Conservation (phyloP, 2,113 vertebrate genomes). For the Limnothrissa miodon region DNA sequence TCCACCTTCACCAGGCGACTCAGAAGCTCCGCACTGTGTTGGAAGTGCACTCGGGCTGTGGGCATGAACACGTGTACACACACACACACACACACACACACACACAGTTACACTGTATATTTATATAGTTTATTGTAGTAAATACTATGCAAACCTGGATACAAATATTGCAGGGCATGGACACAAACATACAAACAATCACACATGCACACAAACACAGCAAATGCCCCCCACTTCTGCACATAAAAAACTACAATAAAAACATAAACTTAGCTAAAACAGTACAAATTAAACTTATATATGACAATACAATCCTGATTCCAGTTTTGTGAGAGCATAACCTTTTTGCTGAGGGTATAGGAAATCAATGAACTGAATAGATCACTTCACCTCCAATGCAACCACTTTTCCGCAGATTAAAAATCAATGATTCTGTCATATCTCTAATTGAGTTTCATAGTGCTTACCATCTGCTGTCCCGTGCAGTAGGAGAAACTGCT, state of each 20-base stretch:
- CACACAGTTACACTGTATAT: neutral
- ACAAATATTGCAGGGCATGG: no score
- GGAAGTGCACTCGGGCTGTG: slow-evolving; percentile 77
- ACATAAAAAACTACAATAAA: neutral
- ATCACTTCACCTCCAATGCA: neutral
- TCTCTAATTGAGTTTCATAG: neutral
- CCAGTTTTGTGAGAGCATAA: neutral
- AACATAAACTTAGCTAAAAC: neutral
- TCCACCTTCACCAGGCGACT: slow-evolving; percentile 73
- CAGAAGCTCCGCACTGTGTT: slow-evolving; percentile 79
- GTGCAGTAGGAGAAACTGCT: slow-evolving; percentile 75
- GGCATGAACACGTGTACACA: no score
- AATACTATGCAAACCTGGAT: no score
- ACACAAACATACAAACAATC: no score
- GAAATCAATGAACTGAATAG: neutral
- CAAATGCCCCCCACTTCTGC: no score
- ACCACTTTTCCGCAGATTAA: neutral
- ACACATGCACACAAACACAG: neutral
- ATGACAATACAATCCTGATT: neutral
- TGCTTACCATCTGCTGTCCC: slow-evolving; percentile 79
- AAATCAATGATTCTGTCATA: neutral
- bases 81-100: neutral
- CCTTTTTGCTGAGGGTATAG: neutral
- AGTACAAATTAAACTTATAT: neutral
- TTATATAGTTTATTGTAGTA: no score